Percentiles rank a stretch among this genome's conserved stretches.
These are phyloP conservation scores for Manduca sexta DNA, from an alignment of 1,140 invertebrate genomes.

Conservation along the genomic window DNA sequence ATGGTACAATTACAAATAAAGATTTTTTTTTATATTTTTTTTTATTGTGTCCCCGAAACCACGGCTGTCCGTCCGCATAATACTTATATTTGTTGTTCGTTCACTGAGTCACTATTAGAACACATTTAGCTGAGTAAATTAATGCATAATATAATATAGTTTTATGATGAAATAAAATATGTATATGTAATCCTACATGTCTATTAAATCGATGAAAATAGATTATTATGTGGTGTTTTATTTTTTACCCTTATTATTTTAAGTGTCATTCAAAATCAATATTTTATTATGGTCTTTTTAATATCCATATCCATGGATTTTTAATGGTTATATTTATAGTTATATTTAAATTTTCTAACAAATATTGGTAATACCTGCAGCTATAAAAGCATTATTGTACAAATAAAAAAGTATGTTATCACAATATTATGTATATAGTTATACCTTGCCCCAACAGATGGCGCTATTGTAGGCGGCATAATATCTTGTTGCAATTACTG, in stretches of 20 bases:
- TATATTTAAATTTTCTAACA: no score
- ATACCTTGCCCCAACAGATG: neutral
- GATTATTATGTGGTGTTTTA: conserved; percentile 38
- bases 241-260: conserved; percentile 13
- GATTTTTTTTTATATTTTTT: neutral
- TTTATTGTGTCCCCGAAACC: neutral
- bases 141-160: conserved; percentile 65
- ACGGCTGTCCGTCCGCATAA: neutral
- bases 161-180: conserved; percentile 68
- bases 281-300: no score
- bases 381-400: no score
- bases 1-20: no score
- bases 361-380: no score
- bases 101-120: conserved; percentile 62
- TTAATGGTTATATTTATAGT: no score
- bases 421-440: no score
- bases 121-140: conserved; percentile 65
- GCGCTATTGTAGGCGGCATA: no score
- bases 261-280: no score
- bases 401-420: no score
- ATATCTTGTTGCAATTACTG: no score
- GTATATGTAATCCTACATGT: conserved; percentile 71
- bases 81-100: conserved; percentile 54
- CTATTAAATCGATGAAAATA: conserved; percentile 70
- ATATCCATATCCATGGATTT: no score